Conservation (phyloP, 2,797 vertebrate genomes). For the Anomalospiza imberbis region DNA sequence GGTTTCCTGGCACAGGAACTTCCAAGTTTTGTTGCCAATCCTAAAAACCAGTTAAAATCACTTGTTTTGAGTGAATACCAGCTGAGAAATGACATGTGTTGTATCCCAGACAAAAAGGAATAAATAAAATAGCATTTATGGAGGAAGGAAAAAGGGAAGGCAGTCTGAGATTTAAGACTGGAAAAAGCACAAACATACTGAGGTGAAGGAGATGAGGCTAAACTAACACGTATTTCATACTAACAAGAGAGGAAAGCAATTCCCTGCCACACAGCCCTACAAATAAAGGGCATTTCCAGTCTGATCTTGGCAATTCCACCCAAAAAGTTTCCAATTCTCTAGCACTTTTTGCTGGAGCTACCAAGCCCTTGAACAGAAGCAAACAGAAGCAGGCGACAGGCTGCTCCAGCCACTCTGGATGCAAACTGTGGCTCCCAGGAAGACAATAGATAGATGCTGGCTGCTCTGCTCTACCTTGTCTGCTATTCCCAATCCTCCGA, state of each 20-base stretch:
- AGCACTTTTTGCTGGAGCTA: not conserved
- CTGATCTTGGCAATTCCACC: not conserved
- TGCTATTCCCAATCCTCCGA: constrained; percentile 1
- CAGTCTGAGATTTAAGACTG: not conserved
- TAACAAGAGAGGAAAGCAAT: not conserved
- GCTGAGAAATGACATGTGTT: not conserved
- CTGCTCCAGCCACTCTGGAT: not conserved
- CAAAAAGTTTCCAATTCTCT: not conserved
- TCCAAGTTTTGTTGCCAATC: not conserved
- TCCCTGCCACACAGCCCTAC: not conserved
- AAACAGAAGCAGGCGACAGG: not conserved
- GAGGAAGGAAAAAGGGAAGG: not conserved
- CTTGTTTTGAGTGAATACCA: not conserved
- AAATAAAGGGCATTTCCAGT: not conserved
- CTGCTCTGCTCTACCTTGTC: not conserved
- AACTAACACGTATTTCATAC: accelerated
- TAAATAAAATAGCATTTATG: not conserved
- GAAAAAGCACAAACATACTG: not conserved
- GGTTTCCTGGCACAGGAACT: not conserved
- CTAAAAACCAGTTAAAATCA: not conserved
- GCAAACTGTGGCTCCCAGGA: not conserved
- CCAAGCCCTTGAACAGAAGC: not conserved
- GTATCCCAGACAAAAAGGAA: not conserved
- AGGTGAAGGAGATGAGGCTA: not conserved
- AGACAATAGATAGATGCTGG: not conserved